Base-by-base conservation (phyloP, 2,888 invertebrate genomes). In the Apomyelois bistriatella region DNA sequence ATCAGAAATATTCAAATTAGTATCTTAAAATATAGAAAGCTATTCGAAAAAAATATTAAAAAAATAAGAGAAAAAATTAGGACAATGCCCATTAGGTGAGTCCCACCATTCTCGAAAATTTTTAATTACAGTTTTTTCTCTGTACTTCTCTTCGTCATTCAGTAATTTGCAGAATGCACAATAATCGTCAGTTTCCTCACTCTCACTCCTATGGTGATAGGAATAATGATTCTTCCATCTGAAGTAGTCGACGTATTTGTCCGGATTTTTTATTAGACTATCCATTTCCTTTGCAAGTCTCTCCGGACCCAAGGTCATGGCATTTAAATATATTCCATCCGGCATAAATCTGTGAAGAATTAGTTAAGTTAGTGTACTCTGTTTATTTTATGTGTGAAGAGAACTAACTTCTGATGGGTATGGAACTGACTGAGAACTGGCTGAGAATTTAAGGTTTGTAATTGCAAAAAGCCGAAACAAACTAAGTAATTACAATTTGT, bases 331-430 rank as follows among this genome's bases (percentile, higher is more conserved):
- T 17, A 78, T 76, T 16, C 79, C 76, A 12, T 82, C 74, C n/a
- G 88, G 86, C 73, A 86, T 66, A 53, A 86, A 87, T 54, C 88
- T 88, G 80, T 15, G 76, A 81, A n/a, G n/a, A n/a, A n/a, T n/a
- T n/a, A n/a, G n/a, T n/a, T n/a, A n/a, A n/a, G n/a, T n/a, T n/a
- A n/a, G n/a, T n/a, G n/a, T n/a, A n/a, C n/a, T n/a, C n/a, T n/a
- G n/a, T n/a, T n/a, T n/a, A n/a, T n/a, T n/a, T n/a, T n/a, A n/a
- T n/a, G n/a, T n/a, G n/a, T n/a, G n/a, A n/a, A n/a, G n/a, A n/a
- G n/a, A n/a, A n/a, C n/a, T n/a, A n/a, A n/a, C n/a, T n/a, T n/a
- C n/a, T n/a, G n/a, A n/a, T n/a, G n/a, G n/a, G n/a, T n/a, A n/a
- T n/a, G n/a, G n/a, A n/a, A n/a, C n/a, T n/a, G n/a, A n/a, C n/a